Evolutionary conservation across 2,113 vertebrate genomes (phyloP), one percentile per base, ranked within the genome.

Genomic region (Lagopus muta): DNA sequence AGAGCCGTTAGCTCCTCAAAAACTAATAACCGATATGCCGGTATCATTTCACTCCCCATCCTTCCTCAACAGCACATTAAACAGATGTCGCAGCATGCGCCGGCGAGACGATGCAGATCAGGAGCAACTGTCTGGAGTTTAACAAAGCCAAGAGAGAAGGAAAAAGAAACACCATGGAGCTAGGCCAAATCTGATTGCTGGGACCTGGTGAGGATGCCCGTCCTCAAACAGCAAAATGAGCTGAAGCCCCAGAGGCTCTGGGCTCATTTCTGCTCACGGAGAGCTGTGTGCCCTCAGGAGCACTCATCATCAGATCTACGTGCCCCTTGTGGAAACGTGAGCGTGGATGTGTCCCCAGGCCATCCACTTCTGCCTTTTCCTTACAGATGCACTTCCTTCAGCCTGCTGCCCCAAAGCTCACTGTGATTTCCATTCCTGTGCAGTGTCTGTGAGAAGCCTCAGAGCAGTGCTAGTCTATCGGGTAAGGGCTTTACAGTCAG

Each of bases 281-380:
- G 84, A 71, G 22, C 21, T 38, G 52, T 0, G 0, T 1, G 5
- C 48, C 55, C 1, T 0, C n/a, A 25, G 43, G 34, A 70, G 38
- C 50, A 45, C 25, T 28, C 66, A n/a, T 66, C 34, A 62, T 24
- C 61, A 57, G 12, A 54, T 1, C 2, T 32, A 14, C 45, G 24
- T 0, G 0, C 42, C 18, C 50, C 43, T 20, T n/a, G 12, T 12
- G 60, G 40, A 66, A 57, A 32, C 0, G 0, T 1, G n/a, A 30
- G 11, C 38, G 25, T 0, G 2, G 57, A 54, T 17, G 8, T 2
- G 0, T 50, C 76, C 75, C n/a, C 50, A 47, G 43, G 25, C 10
- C 52, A 38, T 75, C 32, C 8, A 5, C 24, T 45, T 4, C 22
- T 34, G 18, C 27, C 5, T 50, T 66, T 80, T 58, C 38, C 16